Evolutionary conservation across 2,888 invertebrate genomes (phyloP), one percentile per base, ranked within the genome.

Genomic region (Laspeyria flexula): DNA sequence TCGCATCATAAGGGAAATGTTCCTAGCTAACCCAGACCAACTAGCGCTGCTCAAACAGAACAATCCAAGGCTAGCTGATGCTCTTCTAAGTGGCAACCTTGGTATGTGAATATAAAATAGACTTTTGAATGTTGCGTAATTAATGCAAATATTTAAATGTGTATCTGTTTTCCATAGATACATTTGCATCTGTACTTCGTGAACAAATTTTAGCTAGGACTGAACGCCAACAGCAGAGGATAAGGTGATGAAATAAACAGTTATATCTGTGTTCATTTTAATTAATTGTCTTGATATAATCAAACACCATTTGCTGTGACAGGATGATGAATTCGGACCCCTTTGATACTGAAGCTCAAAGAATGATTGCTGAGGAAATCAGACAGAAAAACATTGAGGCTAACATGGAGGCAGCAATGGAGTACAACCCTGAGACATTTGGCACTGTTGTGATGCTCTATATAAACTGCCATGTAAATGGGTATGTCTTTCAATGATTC

Each of bases 361-460:
- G 96, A 56, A 94, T 98, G 76, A 99, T 99, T 67, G 99, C 98
- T 2, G 98, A 99, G 81, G 98, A 99, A 89, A 99, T 99, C 60
- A 94, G 96, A 70, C 97, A 96, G 77, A 97, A 98, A 82, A 99
- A 99, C 85, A 98, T 99, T 59, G 98, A 99, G 85, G 97, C 98
- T 0, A 99, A 99, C 79, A 99, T 99, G 99, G 98, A 99, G 81
- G 98, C 98, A 0, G 99, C 99, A 0, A 98, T 99, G 95, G 99
- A 99, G 81, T 98, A 98, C 83, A 98, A 99, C 87, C 99, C 99
- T 0, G 99, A 99, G 90, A 98, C 97, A 35, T 99, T 99, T 88
- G 99, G 99, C 49, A 97, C 98, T 25, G 99, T 99, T 35, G 96
- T 97, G 39, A 99, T 99, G 99, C 94, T 99, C 71, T 96, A 99